Conservation (phyloP, 2,113 vertebrate species). For the Anolis sagrei region DNA sequence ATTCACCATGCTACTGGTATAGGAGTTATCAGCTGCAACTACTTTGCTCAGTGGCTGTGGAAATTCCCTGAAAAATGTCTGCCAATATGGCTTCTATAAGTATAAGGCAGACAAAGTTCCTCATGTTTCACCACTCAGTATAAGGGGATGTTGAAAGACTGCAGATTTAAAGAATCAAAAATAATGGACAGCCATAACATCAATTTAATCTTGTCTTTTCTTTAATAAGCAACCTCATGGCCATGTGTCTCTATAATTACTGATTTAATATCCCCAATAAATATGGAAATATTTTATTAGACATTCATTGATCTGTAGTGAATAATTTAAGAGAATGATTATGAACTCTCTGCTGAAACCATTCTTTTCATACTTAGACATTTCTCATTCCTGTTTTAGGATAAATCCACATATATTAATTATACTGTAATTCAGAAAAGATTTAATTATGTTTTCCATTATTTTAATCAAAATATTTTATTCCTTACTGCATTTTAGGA, state of each 20-base stretch:
- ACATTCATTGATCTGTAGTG: constrained; percentile 1
- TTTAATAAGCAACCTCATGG: background rate
- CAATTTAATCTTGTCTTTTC: background rate
- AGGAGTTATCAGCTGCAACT: no score
- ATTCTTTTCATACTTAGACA: background rate
- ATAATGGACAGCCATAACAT: background rate
- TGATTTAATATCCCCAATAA: constrained; percentile 5
- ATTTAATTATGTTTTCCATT: constrained; percentile 16
- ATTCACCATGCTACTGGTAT: no score
- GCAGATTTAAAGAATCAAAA: background rate
- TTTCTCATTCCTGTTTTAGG: background rate
- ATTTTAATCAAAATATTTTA: constrained; percentile 1
- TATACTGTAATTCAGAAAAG: background rate
- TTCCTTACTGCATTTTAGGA: constrained; percentile 8
- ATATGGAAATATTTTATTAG: background rate
- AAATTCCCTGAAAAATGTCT: no score
- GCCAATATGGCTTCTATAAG: background rate
- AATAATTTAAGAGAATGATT: background rate
- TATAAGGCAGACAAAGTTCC: no score
- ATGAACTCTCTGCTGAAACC: background rate
- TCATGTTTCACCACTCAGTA: no score
- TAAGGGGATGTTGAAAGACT: background rate
- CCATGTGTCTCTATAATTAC: constrained; percentile 1
- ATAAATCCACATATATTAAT: background rate
- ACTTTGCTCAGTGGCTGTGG: no score